Percentiles rank a stretch among this genome's conserved stretches.
phyloP scores from a whole-genome alignment of 2,888 invertebrate genomes.

The Drosophila robusta region DNA sequence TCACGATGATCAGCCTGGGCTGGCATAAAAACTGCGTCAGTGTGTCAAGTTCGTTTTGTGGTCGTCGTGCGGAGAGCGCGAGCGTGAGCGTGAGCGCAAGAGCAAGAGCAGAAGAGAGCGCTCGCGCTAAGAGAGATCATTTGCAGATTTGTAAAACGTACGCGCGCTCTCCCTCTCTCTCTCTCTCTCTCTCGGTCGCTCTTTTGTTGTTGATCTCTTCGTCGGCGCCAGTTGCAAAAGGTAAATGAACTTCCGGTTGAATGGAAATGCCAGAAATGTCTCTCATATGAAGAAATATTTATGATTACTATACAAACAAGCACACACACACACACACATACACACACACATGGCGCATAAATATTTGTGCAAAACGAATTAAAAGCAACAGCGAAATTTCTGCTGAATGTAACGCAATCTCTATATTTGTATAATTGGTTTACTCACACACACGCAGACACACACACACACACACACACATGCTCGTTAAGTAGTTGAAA shows the following conservation, averaged over 20 bases:
- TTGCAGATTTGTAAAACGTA: slow-evolving; percentile 8
- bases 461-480: slow-evolving; percentile 23
- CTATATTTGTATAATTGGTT: slow-evolving; percentile 70
- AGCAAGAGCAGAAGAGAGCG: slow-evolving; percentile 12
- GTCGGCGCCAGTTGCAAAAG: slow-evolving; percentile 57
- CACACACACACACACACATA: background rate
- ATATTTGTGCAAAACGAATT: slow-evolving; percentile 6
- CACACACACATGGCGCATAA: background rate
- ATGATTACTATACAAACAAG: slow-evolving; percentile 22
- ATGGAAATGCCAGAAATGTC: slow-evolving; percentile 54
- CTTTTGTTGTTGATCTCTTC: slow-evolving; percentile 39
- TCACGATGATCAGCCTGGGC: slow-evolving; percentile 30
- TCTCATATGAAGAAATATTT: slow-evolving; percentile 22
- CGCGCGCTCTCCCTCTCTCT: slow-evolving; percentile 12
- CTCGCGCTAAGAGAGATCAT: slow-evolving; percentile 34
- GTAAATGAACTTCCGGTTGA: slow-evolving; percentile 83
- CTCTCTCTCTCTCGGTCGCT: no score
- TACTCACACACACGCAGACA: slow-evolving; percentile 36
- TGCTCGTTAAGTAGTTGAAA: slow-evolving; percentile 48
- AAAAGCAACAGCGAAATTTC: slow-evolving; percentile 24
- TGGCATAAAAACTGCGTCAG: slow-evolving; percentile 78
- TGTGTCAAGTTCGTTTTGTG: slow-evolving; percentile 82
- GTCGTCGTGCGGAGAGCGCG: slow-evolving; percentile 22
- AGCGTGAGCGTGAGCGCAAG: background rate
- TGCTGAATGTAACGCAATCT: slow-evolving; percentile 55